Evolutionary conservation across 2,888 invertebrate genomes (phyloP), one percentile per base, ranked within the genome.

Genomic region (Ceratothoa steindachneri): DNA sequence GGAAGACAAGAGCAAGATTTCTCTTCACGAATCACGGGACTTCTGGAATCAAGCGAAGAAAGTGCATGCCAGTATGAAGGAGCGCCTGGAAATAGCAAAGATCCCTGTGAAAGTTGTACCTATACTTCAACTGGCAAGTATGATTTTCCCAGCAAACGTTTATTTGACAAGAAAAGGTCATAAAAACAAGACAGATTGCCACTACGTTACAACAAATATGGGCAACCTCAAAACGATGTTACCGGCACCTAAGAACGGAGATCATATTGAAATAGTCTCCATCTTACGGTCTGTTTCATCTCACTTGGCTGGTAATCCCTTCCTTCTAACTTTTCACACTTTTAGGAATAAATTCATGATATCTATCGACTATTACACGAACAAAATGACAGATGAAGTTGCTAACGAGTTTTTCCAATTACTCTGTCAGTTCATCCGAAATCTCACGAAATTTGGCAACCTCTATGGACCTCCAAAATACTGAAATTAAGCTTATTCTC

Each of bases 201-300:
- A 78, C 69, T 68, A 75, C 22, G 31, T 75, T 51, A 78, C 71
- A 65, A 75, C 78, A 7, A 78, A 78, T 67, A 78, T 78, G 78
- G 78, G 78, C 12, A 60, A 78, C 55, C 69, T 78, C 3, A 70
- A 53, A 7, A 55, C 73, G 22, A n/a, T 75, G 2, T 69, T 78
- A 5, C 73, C 72, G 2, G 60, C 12, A 2, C 31, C 31, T 27
- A 68, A 74, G 28, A 66, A 53, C n/a, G 28, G 60, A 1, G 78
- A 75, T 0, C 71, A 71, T 22, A 70, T 78, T 1, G 41, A 69
- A 19, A 66, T 75, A 55, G 72, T 71, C 15, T 52, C 71, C 66
- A 28, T 78, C 1, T 30, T 75, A 7, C 68, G 78, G 12, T 73
- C 73, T 5, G 75, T 72, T 4, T 71, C 73, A 7, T 66, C 69